Base-by-base conservation (phyloP, 53 echinoderm and acorn worm species). In the Echinometra lucunter region DNA sequence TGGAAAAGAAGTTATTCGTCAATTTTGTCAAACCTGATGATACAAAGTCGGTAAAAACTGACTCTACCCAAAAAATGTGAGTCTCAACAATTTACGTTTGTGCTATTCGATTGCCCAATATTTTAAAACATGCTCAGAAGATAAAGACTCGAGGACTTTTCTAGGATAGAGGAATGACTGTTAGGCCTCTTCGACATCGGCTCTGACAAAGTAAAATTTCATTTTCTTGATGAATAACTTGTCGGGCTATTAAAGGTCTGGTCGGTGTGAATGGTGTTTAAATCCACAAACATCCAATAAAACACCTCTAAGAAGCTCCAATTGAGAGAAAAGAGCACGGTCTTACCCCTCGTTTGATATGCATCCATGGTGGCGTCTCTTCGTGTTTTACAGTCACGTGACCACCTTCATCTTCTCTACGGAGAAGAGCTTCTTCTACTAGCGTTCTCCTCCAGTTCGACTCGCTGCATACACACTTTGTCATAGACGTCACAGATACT, bases 401-500 rank as follows among this genome's bases (percentile, higher is more conserved):
- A 10, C 93, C 93, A 0, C 53, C 57, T 57, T 80, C 93, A 28
- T 21, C 57, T 34, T 93, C 80, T 55, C 80, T 44, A 4, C 32
- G 45, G 23, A 53, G n/a, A 32, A 21, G 91, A 90, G 63, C 91
- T 30, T 58, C 91, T 53, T 92, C 74, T 25, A 49, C 49, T 13
- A 72, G 28, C 35, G 55, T 57, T 4, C 25, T 18, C 30, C 57
- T 75, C 81, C 56, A 57, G 30, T 81, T 75, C 32, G 78, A 1
- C 47, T 81, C 93, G 15, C 81, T 37, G 82, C 93, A 93, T 18
- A 93, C 44, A 45, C 93, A 93, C 38, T 81, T 81, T 25, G 93
- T 93, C 55, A 93, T 35, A 16, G 93, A 93, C 37, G 81, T 93
- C 19, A 93, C 45, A 55, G 78, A 81, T 11, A 93, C 93, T 93